These are phyloP conservation scores for Campylomormyrus tamandua DNA, from an alignment of 2,113 vertebrate genomes.

Conservation along the genomic window DNA sequence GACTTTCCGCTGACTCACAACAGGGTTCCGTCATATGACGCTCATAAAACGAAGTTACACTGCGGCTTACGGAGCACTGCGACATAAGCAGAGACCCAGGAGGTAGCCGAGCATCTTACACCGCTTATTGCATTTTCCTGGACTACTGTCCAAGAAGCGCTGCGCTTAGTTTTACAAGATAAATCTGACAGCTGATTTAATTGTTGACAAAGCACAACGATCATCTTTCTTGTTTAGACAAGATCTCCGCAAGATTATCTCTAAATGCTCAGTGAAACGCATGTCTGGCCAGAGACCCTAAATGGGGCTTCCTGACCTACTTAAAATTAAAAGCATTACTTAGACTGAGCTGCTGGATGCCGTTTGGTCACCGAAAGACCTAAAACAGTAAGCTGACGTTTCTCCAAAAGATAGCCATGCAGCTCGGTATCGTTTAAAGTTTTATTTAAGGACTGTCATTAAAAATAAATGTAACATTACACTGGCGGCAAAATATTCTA, in stretches of 20 bases:
- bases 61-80: background rate
- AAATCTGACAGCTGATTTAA: background rate
- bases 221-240: background rate
- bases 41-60: background rate
- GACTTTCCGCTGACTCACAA: conserved; percentile 82
- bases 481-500: background rate
- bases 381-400: background rate
- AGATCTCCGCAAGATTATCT: background rate
- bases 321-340: background rate
- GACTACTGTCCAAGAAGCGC: background rate
- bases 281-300: background rate
- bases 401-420: background rate
- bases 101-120: background rate
- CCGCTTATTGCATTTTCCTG: background rate
- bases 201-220: conserved; percentile 1
- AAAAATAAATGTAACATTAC: background rate
- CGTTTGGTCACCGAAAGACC: background rate
- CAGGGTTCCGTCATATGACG: background rate
- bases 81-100: background rate
- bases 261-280: background rate
- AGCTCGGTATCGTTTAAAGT: background rate
- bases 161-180: background rate
- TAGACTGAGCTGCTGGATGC: background rate
- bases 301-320: background rate
- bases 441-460: background rate